Conservation (phyloP, 53 echinoderm and acorn worm species). For the Astropecten irregularis region DNA sequence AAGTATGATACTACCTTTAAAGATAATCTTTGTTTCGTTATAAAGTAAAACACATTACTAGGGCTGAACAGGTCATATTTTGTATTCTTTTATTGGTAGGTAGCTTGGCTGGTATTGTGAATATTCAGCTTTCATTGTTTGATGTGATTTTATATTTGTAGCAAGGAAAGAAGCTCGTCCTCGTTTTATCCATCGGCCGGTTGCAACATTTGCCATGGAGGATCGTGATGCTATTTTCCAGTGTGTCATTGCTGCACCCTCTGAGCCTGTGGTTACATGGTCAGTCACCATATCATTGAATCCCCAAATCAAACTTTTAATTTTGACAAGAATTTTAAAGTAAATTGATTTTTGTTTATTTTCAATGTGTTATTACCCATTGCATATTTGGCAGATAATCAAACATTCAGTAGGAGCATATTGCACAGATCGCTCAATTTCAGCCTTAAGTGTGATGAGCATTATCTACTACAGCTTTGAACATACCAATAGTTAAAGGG, state of each 20-base stretch:
- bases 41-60: too few species aligned
- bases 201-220: constrained; percentile 83
- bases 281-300: not conserved
- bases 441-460: too few species aligned
- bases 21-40: too few species aligned
- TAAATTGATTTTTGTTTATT: not conserved
- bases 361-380: too few species aligned
- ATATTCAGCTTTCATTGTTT: not conserved
- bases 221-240: constrained; percentile 77
- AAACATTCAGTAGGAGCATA: too few species aligned
- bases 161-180: constrained; percentile 87
- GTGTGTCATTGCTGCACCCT: constrained; percentile 80
- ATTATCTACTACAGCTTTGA: too few species aligned
- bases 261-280: constrained; percentile 82
- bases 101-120: not conserved
- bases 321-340: not conserved
- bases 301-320: not conserved
- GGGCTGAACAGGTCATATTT: not conserved
- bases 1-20: too few species aligned
- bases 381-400: too few species aligned
- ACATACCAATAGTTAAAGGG: too few species aligned
- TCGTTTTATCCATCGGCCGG: constrained; percentile 82
- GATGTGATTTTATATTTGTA: constrained; percentile 19
- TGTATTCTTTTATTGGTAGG: too few species aligned
- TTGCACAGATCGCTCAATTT: too few species aligned